Base-by-base conservation (phyloP, 1,140 invertebrate species). In the Mya arenaria region DNA sequence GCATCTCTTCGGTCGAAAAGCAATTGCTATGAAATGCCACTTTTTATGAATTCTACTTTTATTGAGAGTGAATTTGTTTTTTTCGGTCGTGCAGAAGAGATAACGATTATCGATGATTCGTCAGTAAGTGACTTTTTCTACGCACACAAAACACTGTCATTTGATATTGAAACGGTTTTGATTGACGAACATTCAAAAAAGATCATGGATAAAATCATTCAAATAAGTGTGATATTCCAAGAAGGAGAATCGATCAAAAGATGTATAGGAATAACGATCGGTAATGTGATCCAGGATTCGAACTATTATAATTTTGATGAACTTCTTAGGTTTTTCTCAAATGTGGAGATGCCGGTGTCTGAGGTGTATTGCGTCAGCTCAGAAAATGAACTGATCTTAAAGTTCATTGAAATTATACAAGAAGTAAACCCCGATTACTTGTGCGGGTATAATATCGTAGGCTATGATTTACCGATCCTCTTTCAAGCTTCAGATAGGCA, bases 121-220 rank as follows among this genome's bases (percentile, higher is more conserved):
- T 32, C 30, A 32, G 34, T 60, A 25, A 60, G 34, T 25, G 58
- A 60, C 8, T 60, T 32, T 17, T 60, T 32, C 6, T 60, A 60
- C 34, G 28, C 30, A 32, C 58, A 60, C 58, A 60, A 60, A 17
- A 60, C 58, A 28, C 25, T 60, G 10, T 60, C 58, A 10, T 13
- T 60, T 60, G 58, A 60, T 17, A 60, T 60, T 28, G 58, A 60
- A 60, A 60, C 58, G 8, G 34, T 60, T 10, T 32, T 60, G 58
- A 32, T 60, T 5, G 58, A 60, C 34, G 58, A 25, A 15, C 30
- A n/a, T 10, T 25, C 28, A 13, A 32, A 60, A 32, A 60, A 60
- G 58, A 60, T 60, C 25, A 32, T 32, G 8, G 58, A 60, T 17
- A 6, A 60, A 32, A 60, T 60, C 58, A 60, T 60, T 32, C 58